Evolutionary conservation across 2,113 vertebrate species (phyloP), one percentile per base, ranked within the genome.

Genomic region (Elachura formosa): DNA sequence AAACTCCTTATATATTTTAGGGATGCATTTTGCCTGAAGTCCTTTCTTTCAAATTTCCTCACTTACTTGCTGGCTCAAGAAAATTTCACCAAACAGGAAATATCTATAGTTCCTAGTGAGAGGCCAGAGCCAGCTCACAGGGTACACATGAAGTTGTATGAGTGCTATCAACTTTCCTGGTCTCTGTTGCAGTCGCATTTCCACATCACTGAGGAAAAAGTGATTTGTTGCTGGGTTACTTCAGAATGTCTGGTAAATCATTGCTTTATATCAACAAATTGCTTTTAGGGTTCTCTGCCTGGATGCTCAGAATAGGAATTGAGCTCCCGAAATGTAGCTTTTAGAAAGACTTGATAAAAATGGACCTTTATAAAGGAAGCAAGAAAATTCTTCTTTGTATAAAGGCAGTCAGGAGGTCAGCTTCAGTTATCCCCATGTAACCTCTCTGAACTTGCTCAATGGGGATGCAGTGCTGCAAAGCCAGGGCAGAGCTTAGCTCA

Each of bases 361-460:
- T 17, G 15, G 28, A 52, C 13, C 2, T 74, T 76, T 73, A 40
- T 45, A 75, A 90, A 79, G 46, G n/a, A 58, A 58, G 38, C 12
- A 52, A 94, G 29, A 86, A 81, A 51, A 58, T 36, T 68, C 2
- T 89, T 74, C 52, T 84, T 83, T 62, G 26, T 61, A 49, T 68
- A 74, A 83, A 25, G 78, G 26, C 69, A 92, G 67, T 67, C 69
- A 89, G 76, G 61, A 87, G 82, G 94, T 91, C 89, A 93, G 80
- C 52, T 38, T 83, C 73, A 41, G 82, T 78, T 97, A 92, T 96
- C 96, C 94, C 91, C 75, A 77, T 4, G 6, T 92, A 96, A 96
- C 94, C 95, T 66, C 73, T 73, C 79, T 85, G 63, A 96, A 93
- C 91, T 76, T 80, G 73, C 54, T 82, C 84, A n/a, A 51, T 85